A percentile compares a stretch with the other conserved stretches of the same genome.
phyloP scores from a whole-genome alignment of 2,797 vertebrate genomes.

The Chelon labrosus region DNA sequence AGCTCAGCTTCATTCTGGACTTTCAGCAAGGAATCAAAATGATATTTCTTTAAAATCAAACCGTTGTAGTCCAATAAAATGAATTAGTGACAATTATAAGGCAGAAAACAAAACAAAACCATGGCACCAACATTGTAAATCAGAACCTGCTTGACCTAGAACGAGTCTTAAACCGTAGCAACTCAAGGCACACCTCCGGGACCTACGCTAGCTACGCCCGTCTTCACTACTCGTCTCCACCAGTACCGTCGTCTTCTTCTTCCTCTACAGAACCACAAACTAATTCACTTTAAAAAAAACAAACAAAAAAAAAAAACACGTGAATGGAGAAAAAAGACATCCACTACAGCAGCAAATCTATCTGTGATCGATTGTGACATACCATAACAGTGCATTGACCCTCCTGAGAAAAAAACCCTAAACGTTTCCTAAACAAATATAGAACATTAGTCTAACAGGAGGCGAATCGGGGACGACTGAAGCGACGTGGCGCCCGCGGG shows the following conservation, averaged over 20 bases:
- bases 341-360: conserved; percentile 95
- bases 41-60: conserved; percentile 35
- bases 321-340: conserved; percentile 82
- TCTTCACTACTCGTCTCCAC: conserved; percentile 84
- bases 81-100: conserved; percentile 68
- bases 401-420: conserved; percentile 88
- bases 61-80: conserved; percentile 35
- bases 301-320: conserved; percentile 16
- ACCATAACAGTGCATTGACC: conserved; percentile 95
- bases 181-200: conserved; percentile 93
- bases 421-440: conserved; percentile 76
- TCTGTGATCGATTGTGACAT: conserved; percentile 91
- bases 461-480: conserved; percentile 75
- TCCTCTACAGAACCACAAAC: conserved; percentile 54
- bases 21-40: conserved; percentile 14
- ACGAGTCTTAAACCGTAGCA: conserved; percentile 77
- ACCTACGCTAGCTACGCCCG: conserved; percentile 83
- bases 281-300: conserved; percentile 32
- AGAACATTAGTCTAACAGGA: conserved; percentile 83
- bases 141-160: conserved; percentile 73
- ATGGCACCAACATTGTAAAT: conserved; percentile 75
- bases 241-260: conserved; percentile 80
- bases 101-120: conserved; percentile 63
- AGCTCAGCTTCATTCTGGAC: neutral
- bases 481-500: conserved; percentile 50